Evolutionary conservation across 2,888 invertebrate species (phyloP).

Genomic region (Tryphoninae sp.): DNA sequence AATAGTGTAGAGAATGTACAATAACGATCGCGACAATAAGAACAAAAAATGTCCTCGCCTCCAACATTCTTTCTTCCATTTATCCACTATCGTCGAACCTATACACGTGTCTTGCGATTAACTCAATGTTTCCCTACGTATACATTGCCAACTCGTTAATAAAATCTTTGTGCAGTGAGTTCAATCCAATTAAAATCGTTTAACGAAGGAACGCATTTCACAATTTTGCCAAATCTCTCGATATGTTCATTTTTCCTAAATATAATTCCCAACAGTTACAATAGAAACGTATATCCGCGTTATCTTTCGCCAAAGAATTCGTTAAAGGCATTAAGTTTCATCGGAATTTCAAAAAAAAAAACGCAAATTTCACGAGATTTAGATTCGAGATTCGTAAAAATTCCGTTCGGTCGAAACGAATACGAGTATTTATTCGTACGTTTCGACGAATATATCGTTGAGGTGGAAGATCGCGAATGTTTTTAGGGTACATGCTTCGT

Average conservation of each 20-base stretch:
- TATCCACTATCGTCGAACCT: not conserved
- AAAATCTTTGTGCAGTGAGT: not conserved
- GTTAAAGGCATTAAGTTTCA: too few species aligned
- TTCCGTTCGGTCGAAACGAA: not conserved
- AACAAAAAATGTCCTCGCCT: conserved; percentile 17
- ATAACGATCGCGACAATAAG: conserved; percentile 30
- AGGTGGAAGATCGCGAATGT: conserved; percentile 1
- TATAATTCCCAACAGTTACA: too few species aligned
- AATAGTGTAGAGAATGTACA: not conserved
- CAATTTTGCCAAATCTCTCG: too few species aligned
- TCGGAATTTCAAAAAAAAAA: too few species aligned
- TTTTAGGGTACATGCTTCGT: conserved; percentile 4
- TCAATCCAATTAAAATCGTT: not conserved
- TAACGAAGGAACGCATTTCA: not conserved
- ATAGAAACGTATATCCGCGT: too few species aligned
- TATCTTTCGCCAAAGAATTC: too few species aligned
- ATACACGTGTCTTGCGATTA: not conserved
- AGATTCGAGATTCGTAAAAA: not conserved
- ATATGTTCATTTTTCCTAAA: too few species aligned
- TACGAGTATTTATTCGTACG: not conserved
- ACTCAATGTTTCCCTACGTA: not conserved
- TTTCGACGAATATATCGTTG: not conserved
- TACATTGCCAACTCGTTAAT: not conserved
- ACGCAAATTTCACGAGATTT: not conserved
- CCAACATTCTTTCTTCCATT: conserved; percentile 6